These are phyloP conservation scores for Ariolimax columbianus DNA, from an alignment of 2,888 invertebrate genomes.

Conservation along the genomic window DNA sequence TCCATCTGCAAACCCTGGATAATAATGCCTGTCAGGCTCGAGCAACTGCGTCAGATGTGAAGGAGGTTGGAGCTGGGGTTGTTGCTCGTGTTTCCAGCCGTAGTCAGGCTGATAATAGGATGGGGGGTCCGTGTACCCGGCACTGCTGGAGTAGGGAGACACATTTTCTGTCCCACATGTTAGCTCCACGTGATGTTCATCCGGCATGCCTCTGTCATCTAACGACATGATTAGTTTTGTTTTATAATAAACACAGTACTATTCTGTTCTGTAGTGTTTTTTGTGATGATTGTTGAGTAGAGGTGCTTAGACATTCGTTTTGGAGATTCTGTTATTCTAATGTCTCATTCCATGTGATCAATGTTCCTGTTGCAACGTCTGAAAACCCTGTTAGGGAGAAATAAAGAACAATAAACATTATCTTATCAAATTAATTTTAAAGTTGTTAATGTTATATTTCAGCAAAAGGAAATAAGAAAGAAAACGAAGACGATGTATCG, in stretches of 20 bases:
- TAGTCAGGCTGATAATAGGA: conserved; percentile 50
- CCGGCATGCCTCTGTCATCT: conserved; percentile 29
- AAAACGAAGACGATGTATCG: too few relatives aligned
- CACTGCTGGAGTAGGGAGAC: conserved; percentile 42
- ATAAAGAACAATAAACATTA: too few relatives aligned
- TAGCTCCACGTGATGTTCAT: conserved; percentile 31
- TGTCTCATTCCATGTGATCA: too few relatives aligned
- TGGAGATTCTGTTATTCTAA: background rate
- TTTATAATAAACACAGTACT: background rate
- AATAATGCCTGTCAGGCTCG: conserved; percentile 21
- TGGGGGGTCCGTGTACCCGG: conserved; percentile 40
- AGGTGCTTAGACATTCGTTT: background rate
- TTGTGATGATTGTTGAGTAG: background rate
- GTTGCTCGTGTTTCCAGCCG: conserved; percentile 50
- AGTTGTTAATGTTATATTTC: too few relatives aligned
- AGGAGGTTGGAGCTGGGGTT: background rate
- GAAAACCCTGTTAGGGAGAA: too few relatives aligned
- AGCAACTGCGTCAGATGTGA: conserved; percentile 12
- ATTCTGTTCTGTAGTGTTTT: background rate
- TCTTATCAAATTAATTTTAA: too few relatives aligned
- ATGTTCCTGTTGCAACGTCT: too few relatives aligned
- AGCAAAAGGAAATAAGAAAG: too few relatives aligned
- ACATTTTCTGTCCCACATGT: conserved; percentile 30
- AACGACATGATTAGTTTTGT: conserved; percentile 12
- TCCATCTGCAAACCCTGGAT: conserved; percentile 6